phyloP scores from a whole-genome alignment of 2,888 invertebrate species.

The Portevinia maculata region DNA sequence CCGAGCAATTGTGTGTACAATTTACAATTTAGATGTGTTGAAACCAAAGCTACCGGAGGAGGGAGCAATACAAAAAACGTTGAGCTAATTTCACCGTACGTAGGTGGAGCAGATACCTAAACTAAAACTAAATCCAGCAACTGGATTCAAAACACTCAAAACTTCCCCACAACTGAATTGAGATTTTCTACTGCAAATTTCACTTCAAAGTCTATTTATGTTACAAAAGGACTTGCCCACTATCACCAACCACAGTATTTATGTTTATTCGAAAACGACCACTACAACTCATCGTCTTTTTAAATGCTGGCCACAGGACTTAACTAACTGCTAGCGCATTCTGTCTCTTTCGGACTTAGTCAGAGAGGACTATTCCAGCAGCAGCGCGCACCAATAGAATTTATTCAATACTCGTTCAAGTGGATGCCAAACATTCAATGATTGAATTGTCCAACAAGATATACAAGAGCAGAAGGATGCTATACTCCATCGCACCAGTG shows the following conservation, averaged over 20 bases:
- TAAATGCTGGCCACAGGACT: conserved; percentile 3
- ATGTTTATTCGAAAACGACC: conserved; percentile 7
- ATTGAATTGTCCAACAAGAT: conserved; percentile 64
- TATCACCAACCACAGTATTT: conserved; percentile 1
- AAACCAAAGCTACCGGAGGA: too few species aligned
- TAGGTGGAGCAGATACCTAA: too few species aligned
- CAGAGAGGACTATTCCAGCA: conserved; percentile 18
- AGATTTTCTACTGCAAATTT: too few species aligned
- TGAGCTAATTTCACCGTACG: too few species aligned
- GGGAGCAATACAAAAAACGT: too few species aligned
- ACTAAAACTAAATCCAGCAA: too few species aligned
- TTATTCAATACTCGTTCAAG: conserved; percentile 62
- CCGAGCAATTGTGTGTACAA: too few species aligned
- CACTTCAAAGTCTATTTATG: too few species aligned
- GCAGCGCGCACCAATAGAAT: conserved; percentile 16
- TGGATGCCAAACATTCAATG: conserved; percentile 68
- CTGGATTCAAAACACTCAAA: too few species aligned
- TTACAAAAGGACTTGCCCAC: too few species aligned
- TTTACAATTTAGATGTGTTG: too few species aligned
- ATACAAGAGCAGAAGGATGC: conserved; percentile 38
- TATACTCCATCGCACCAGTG: conserved; percentile 5
- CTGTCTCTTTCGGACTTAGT: conserved; percentile 41
- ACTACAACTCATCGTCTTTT: conserved; percentile 4
- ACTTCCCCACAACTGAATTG: too few species aligned
- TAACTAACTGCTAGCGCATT: conserved; percentile 34